Conservation (phyloP, 2,888 invertebrate species). For the Saturnia pavonia region DNA sequence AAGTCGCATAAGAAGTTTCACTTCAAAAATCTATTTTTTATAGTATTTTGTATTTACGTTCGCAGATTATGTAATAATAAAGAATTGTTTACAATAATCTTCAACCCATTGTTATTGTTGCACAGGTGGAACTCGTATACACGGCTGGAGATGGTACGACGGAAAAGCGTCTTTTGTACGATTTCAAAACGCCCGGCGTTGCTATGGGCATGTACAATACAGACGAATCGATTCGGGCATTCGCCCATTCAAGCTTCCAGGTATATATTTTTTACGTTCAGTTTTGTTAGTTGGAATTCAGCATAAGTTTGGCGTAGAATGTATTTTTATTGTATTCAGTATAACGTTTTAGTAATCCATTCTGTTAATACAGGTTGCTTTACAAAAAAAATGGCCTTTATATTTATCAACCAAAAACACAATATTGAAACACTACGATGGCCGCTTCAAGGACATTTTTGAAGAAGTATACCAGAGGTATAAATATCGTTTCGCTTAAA, state of each 20-base stretch:
- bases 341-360: constrained; percentile 7
- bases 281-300: not conserved
- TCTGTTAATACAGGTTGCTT: constrained; percentile 81
- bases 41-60: not conserved
- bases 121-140: constrained; percentile 87
- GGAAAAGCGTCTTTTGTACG: constrained; percentile 83
- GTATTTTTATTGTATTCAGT: not conserved
- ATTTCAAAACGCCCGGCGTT: constrained; percentile 88
- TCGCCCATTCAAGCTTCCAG: constrained; percentile 95
- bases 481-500: constrained; percentile 18
- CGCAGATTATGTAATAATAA: not conserved
- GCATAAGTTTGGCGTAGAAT: not conserved
- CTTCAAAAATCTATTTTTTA: too few species aligned
- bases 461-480: constrained; percentile 92
- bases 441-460: constrained; percentile 95
- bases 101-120: not conserved
- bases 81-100: not conserved
- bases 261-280: constrained; percentile 35
- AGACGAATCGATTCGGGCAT: constrained; percentile 90
- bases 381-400: constrained; percentile 93
- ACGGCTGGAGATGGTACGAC: constrained; percentile 84
- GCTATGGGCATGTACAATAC: constrained; percentile 96
- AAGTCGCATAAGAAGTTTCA: too few species aligned
- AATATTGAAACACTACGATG: constrained; percentile 93
- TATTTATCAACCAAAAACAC: constrained; percentile 96